These are phyloP conservation scores for Chaetops frenatus DNA, from an alignment of 2,113 vertebrate genomes.

Conservation along the genomic window DNA sequence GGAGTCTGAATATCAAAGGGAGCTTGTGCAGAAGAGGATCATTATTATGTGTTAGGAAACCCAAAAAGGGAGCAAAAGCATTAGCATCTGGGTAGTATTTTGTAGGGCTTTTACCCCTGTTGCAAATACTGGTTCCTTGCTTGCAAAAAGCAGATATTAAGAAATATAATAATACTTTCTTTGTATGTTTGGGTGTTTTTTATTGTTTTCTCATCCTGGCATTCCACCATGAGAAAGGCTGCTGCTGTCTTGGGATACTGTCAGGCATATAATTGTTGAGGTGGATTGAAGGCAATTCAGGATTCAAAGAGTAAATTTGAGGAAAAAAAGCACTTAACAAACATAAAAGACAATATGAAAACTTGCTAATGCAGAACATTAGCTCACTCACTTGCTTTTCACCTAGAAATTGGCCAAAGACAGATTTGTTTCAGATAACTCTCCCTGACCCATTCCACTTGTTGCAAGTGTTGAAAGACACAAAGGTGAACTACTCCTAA, in stretches of 20 bases:
- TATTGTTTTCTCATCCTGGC: background rate
- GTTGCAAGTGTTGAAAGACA: background rate
- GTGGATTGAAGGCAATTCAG: background rate
- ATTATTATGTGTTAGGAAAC: background rate
- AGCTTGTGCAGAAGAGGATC: background rate
- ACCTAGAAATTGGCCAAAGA: background rate
- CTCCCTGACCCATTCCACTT: background rate
- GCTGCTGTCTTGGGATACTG: background rate
- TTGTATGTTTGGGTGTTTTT: background rate
- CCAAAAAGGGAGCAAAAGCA: background rate
- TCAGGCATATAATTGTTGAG: background rate
- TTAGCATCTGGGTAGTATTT: background rate
- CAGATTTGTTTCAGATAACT: background rate
- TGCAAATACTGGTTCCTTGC: background rate
- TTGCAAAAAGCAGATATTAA: background rate
- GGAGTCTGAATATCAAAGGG: background rate
- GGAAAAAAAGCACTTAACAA: background rate
- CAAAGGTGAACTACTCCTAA: background rate
- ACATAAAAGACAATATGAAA: background rate
- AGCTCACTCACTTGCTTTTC: background rate
- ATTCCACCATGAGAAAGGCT: background rate
- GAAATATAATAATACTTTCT: background rate
- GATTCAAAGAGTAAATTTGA: background rate
- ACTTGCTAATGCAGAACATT: background rate
- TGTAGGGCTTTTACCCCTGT: background rate